These are phyloP conservation scores for Myotis findleyi DNA, from an alignment of 2,797 vertebrate species.

Conservation along the genomic window DNA sequence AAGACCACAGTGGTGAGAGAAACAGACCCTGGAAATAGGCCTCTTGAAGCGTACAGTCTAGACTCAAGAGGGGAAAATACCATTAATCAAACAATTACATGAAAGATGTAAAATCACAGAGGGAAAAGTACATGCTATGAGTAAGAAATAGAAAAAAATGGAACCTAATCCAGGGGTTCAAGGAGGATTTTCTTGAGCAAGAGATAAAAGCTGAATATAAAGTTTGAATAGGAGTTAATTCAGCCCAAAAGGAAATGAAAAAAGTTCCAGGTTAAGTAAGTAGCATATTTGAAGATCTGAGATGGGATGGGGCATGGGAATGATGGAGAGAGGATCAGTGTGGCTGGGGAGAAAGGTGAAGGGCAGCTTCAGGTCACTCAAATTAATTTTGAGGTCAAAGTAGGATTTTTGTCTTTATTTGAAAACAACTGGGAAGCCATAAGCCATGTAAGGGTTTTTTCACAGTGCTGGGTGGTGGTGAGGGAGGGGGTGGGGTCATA, in stretches of 20 bases:
- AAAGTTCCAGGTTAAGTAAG: background rate
- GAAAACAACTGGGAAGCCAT: background rate
- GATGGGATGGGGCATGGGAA: background rate
- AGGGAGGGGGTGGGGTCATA: background rate
- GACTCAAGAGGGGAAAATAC: background rate
- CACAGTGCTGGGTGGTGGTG: background rate
- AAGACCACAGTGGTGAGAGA: background rate
- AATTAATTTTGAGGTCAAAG: background rate
- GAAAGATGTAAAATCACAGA: background rate
- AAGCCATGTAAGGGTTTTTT: background rate
- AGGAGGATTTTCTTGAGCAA: slow-evolving; percentile 23
- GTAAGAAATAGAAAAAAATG: background rate
- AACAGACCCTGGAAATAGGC: background rate
- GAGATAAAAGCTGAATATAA: background rate
- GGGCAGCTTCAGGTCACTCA: background rate
- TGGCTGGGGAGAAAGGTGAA: background rate
- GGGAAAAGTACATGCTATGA: background rate
- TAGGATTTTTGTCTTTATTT: background rate
- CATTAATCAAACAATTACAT: slow-evolving; percentile 14
- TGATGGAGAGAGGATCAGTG: background rate
- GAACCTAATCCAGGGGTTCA: background rate
- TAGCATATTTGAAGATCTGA: background rate
- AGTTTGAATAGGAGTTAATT: background rate
- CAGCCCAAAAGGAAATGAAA: slow-evolving; percentile 10
- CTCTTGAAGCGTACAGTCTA: background rate